Evolutionary conservation across 2,888 invertebrate species (phyloP), one percentile per base, ranked within the genome.

Genomic region (Apantesis nais): DNA sequence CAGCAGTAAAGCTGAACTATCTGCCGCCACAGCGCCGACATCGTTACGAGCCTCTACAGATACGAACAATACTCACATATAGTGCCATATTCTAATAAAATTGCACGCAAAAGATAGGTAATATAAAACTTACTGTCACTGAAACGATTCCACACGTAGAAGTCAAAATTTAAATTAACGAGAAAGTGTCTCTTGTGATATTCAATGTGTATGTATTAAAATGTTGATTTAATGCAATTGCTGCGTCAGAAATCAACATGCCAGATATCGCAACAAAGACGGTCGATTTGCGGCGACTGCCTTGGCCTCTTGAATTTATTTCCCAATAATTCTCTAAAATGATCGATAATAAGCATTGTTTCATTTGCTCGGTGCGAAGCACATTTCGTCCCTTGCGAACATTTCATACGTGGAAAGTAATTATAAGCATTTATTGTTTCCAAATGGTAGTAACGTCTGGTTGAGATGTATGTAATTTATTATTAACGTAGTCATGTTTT

Each of bases 381-480:
- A 74, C 78, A 78, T 80, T 83, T 80, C 77, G 82, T 84, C 82
- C 83, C 81, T 84, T 73, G 75, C 72, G 29, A 75, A 77, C 82
- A 83, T 89, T 88, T 85, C 86, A 88, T 89, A 88, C 86, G 81
- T 81, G 83, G 78, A 84, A 85, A 87, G 84, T 89, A 90, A 91
- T 92, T 88, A 89, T 89, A 86, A 83, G 85, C 86, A 88, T 90
- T 90, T 87, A 88, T 90, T 89, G 84, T 87, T 91, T 87, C 86
- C 85, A 85, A 90, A 89, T 88, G 84, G 87, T 85, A 82, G 83
- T 87, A 89, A 87, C 85, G 85, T 88, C 85, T 83, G 85, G 75
- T 80, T 86, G 81, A 85, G 83, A 89, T 89, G 86, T 87, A 81
- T 88, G 85, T 91, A 85, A 91, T 91, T 92, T 92, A 90, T 91